These are phyloP conservation scores for Rhogogaster chlorosoma DNA, from an alignment of 2,888 invertebrate species.

Conservation along the genomic window DNA sequence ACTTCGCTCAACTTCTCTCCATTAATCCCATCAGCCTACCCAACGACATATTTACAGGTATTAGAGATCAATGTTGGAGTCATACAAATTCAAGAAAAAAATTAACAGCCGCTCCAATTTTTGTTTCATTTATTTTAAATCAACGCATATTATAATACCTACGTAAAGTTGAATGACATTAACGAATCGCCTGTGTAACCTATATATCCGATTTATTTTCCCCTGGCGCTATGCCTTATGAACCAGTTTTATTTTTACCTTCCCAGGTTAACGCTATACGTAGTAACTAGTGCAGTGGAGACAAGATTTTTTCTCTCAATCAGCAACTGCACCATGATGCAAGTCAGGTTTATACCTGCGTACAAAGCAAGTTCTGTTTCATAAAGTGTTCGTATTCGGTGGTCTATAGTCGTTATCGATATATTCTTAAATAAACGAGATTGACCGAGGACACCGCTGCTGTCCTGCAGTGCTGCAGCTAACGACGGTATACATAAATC, in stretches of 20 bases:
- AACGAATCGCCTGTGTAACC: conserved; percentile 23
- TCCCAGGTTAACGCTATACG: conserved; percentile 19
- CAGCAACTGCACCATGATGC: not conserved
- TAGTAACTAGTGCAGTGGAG: conserved; percentile 41
- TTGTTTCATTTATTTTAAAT: not conserved
- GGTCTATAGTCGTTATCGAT: not conserved
- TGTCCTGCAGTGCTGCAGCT: not conserved
- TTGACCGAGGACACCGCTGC: conserved; percentile 18
- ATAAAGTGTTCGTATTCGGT: conserved; percentile 46
- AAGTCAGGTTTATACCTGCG: conserved; percentile 38
- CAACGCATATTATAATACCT: not conserved
- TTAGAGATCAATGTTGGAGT: not conserved
- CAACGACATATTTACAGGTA: not conserved
- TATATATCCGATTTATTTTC: conserved; percentile 34
- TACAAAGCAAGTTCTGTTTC: conserved; percentile 42
- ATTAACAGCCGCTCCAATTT: not conserved
- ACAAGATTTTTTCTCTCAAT: conserved; percentile 18
- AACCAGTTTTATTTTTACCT: conserved; percentile 45
- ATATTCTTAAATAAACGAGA: conserved; percentile 37
- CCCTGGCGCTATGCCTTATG: conserved; percentile 37
- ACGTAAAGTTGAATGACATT: conserved; percentile 27
- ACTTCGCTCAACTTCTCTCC: not conserved
- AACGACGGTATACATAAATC: conserved; percentile 43
- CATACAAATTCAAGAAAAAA: not conserved
- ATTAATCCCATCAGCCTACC: conserved; percentile 10